phyloP scores from a whole-genome alignment of 2,113 vertebrate genomes.

The Menidia beryllina region DNA sequence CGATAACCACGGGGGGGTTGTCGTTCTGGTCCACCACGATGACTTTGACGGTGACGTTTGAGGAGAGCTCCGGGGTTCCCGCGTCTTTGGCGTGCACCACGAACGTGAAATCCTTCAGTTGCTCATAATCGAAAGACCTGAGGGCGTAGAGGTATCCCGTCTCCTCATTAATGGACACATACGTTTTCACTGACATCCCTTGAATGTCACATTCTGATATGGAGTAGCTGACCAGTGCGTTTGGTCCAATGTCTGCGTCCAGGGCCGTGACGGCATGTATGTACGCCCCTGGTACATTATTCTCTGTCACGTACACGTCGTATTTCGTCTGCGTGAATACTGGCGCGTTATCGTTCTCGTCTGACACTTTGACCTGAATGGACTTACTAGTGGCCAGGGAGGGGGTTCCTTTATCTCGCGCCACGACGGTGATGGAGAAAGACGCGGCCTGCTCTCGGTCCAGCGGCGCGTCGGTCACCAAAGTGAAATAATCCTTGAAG shows the following conservation, averaged over 20 bases:
- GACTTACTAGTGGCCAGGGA: constrained; percentile 91
- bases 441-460: constrained; percentile 92
- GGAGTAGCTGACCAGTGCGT: constrained; percentile 91
- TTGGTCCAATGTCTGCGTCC: constrained; percentile 92
- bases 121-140: constrained; percentile 96
- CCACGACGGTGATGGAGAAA: constrained; percentile 93
- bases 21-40: constrained; percentile 96
- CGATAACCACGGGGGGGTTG: constrained; percentile 91
- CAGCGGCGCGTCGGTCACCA: constrained; percentile 92
- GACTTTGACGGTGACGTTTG: constrained; percentile 92
- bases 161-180: constrained; percentile 97
- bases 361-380: constrained; percentile 93
- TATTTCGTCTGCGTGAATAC: constrained; percentile 92
- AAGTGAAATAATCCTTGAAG: constrained; percentile 95
- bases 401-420: constrained; percentile 89
- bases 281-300: constrained; percentile 97
- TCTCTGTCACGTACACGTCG: constrained; percentile 96
- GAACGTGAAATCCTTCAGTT: constrained; percentile 95
- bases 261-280: constrained; percentile 95
- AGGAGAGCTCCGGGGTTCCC: constrained; percentile 85
- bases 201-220: constrained; percentile 96
- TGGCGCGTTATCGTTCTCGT: constrained; percentile 97
- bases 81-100: constrained; percentile 91
- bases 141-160: constrained; percentile 96
- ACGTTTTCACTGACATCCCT: constrained; percentile 98